Evolutionary conservation across 2,113 vertebrate genomes (phyloP).

Genomic region (Gopherus flavomarginatus): DNA sequence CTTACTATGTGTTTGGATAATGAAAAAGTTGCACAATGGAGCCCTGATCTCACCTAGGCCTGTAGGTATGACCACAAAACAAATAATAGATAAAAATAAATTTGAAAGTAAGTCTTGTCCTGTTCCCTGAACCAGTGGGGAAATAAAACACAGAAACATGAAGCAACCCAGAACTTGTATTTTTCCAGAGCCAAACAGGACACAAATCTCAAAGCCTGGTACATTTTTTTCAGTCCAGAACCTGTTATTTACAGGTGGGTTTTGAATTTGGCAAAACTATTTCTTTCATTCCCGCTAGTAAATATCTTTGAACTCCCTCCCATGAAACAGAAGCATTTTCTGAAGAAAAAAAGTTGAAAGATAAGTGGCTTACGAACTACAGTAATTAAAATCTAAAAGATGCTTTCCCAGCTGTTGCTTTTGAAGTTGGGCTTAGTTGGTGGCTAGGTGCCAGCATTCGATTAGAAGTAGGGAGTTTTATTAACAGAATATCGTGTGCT

Average conservation of each 20-base stretch:
- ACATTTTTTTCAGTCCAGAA: conserved; percentile 38
- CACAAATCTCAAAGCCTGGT: conserved; percentile 50
- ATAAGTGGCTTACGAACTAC: conserved; percentile 71
- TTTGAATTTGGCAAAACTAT: conserved; percentile 39
- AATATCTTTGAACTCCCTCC: conserved; percentile 73
- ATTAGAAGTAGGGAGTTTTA: conserved; percentile 80
- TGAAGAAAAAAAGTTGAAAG: conserved; percentile 70
- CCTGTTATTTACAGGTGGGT: conserved; percentile 41
- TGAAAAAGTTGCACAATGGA: conserved; percentile 1
- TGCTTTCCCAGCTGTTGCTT: conserved; percentile 80
- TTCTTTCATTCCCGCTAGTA: conserved; percentile 39
- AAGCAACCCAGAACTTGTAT: not conserved
- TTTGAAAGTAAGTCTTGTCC: not conserved
- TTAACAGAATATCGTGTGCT: conserved; percentile 71
- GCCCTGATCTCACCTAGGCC: not conserved
- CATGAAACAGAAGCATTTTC: conserved; percentile 67
- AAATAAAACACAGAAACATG: not conserved
- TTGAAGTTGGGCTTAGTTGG: conserved; percentile 76
- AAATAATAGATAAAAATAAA: conserved; percentile 27
- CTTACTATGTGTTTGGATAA: not conserved
- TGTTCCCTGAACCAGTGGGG: not conserved
- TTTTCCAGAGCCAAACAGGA: conserved; percentile 33
- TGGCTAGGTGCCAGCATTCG: conserved; percentile 79
- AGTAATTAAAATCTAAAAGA: conserved; percentile 81
- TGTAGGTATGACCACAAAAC: not conserved